phyloP scores from a whole-genome alignment of 2,888 invertebrate genomes.

The Acrobasis suavella region DNA sequence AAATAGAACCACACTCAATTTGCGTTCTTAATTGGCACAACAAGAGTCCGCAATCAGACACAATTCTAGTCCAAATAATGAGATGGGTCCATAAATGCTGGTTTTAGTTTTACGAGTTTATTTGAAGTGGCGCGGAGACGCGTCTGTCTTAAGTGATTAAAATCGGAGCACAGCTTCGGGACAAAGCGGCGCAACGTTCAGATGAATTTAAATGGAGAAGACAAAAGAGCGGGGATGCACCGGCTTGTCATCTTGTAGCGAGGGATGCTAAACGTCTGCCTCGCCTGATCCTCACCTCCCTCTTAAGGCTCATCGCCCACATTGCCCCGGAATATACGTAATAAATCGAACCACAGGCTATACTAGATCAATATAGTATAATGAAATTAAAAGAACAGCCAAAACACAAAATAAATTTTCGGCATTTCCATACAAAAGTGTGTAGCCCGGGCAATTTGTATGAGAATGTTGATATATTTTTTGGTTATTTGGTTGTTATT shows the following conservation, averaged over 20 bases:
- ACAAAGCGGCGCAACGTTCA: constrained; percentile 67
- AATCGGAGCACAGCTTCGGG: constrained; percentile 60
- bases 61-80: constrained; percentile 53
- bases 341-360: no score
- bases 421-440: no score
- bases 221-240: constrained; percentile 52
- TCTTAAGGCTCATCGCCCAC: background rate
- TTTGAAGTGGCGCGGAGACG: constrained; percentile 50
- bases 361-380: no score
- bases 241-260: constrained; percentile 54
- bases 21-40: constrained; percentile 54
- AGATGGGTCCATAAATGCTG: constrained; percentile 48
- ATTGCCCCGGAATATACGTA: background rate
- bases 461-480: no score
- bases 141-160: constrained; percentile 75
- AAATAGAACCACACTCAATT: no score
- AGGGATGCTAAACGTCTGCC: constrained; percentile 34
- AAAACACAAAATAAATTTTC: no score
- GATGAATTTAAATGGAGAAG: constrained; percentile 75
- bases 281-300: constrained; percentile 12
- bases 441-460: no score
- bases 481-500: no score
- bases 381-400: no score
- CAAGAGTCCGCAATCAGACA: constrained; percentile 50
- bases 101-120: constrained; percentile 57